phyloP scores from a whole-genome alignment of 2,888 invertebrate species.

The Folsomia manolachei region DNA sequence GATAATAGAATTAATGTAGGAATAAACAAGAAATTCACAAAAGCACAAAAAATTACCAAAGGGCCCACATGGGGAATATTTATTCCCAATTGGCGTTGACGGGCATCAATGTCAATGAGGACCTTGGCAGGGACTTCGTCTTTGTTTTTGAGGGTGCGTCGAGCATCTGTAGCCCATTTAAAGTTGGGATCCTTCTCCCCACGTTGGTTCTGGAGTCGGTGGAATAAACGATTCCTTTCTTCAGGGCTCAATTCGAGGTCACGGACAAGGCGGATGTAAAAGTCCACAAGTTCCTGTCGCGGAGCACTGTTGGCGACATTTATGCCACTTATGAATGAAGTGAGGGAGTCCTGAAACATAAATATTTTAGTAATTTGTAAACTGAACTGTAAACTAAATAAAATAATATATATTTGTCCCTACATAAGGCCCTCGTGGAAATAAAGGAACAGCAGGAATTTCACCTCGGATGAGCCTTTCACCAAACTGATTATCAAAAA shows the following conservation, averaged over 20 bases:
- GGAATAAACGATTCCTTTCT: not conserved
- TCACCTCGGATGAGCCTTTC: not conserved
- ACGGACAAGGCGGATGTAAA: not conserved
- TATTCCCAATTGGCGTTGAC: not conserved
- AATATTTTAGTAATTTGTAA: too few relatives aligned
- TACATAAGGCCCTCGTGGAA: not conserved
- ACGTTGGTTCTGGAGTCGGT: not conserved
- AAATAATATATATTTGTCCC: not conserved
- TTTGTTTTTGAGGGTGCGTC: not conserved
- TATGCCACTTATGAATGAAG: too few relatives aligned
- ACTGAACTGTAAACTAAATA: too few relatives aligned
- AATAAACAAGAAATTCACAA: not conserved
- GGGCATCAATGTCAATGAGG: not conserved
- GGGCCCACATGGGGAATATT: not conserved
- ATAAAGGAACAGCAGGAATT: not conserved
- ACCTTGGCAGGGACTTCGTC: not conserved
- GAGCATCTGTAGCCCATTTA: not conserved
- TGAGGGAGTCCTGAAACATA: too few relatives aligned
- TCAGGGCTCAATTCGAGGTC: not conserved
- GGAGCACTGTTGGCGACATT: too few relatives aligned
- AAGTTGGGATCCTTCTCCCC: not conserved
- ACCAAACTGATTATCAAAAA: not conserved
- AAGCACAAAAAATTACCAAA: not conserved
- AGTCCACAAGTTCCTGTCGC: not conserved
- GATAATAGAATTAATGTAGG: not conserved